Conservation (phyloP, 2,113 vertebrate species). For the Aix galericulata region DNA sequence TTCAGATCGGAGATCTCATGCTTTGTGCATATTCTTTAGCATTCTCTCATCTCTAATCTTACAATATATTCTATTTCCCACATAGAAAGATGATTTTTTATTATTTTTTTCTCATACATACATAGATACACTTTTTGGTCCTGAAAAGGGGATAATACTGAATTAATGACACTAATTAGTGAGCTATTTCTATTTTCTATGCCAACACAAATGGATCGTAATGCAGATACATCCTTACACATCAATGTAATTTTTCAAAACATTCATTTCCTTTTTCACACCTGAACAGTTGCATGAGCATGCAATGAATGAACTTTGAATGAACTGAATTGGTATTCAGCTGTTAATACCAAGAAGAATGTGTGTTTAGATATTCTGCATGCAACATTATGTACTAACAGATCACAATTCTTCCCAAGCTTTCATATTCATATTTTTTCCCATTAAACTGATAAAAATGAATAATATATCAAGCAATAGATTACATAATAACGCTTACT, state of each 20-base stretch:
- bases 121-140: neutral
- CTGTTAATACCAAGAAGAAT: neutral
- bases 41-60: neutral
- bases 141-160: neutral
- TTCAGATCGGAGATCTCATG: neutral
- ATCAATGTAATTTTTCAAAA: neutral
- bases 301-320: neutral
- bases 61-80: neutral
- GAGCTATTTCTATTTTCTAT: neutral
- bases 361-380: neutral
- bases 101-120: neutral
- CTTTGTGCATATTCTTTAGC: neutral
- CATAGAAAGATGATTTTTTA: neutral
- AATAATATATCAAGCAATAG: neutral
- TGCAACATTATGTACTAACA: neutral
- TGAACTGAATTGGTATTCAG: neutral
- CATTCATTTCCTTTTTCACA: neutral
- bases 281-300: neutral
- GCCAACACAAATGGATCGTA: neutral
- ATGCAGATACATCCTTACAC: neutral
- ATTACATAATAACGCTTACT: neutral
- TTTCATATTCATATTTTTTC: neutral
- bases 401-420: neutral
- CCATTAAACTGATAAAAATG: neutral
- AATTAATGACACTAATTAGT: neutral